Evolutionary conservation across 2,888 invertebrate species (phyloP).

Genomic region (Asteroscopus sphinx): DNA sequence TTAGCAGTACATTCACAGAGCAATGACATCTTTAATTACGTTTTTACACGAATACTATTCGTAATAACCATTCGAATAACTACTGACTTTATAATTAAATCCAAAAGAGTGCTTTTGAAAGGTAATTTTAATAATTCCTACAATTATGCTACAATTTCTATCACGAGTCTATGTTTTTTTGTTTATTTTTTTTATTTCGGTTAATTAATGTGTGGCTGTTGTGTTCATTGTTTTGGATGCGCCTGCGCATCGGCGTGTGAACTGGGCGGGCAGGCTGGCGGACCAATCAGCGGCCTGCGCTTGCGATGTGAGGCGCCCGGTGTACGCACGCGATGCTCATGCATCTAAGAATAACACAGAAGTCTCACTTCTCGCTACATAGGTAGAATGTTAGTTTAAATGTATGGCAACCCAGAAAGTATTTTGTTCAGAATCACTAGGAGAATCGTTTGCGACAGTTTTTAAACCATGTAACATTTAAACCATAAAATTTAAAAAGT

Average conservation of each 20-base stretch:
- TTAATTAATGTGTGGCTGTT: conserved; percentile 48
- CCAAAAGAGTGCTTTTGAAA: conserved; percentile 36
- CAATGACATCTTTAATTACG: conserved; percentile 53
- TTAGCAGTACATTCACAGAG: conserved; percentile 28
- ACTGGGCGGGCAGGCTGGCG: conserved; percentile 65
- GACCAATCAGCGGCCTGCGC: conserved; percentile 71
- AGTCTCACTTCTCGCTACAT: conserved; percentile 17
- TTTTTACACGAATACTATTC: conserved; percentile 45
- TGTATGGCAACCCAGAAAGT: no score
- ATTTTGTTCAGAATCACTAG: no score
- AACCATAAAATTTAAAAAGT: no score
- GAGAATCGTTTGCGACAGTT: no score
- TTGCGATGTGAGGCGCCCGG: conserved; percentile 47
- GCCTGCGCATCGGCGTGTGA: conserved; percentile 66
- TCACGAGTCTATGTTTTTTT: conserved; percentile 25
- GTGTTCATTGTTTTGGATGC: conserved; percentile 66
- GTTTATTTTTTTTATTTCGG: conserved; percentile 29
- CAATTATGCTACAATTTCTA: conserved; percentile 48
- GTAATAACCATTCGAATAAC: conserved; percentile 37
- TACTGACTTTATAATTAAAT: conserved; percentile 48
- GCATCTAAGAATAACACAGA: conserved; percentile 24
- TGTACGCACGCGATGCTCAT: conserved; percentile 46
- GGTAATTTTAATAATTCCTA: conserved; percentile 49
- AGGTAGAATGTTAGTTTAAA: no score
- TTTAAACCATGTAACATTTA: no score